These are phyloP conservation scores for Gallirallus australis DNA, from an alignment of 2,797 vertebrate genomes.

Conservation along the genomic window DNA sequence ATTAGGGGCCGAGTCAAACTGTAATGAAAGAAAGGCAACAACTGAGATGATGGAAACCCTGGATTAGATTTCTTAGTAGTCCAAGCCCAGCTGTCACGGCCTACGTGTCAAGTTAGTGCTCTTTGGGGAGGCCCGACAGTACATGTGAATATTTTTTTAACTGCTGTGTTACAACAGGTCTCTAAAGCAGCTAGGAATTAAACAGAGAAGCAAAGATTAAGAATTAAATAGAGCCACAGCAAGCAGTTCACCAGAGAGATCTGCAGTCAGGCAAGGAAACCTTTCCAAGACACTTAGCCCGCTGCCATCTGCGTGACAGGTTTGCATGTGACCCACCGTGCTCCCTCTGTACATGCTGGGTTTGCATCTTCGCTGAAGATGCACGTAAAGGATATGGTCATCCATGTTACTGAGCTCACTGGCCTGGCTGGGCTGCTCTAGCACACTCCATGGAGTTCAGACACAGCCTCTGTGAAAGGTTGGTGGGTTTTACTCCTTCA, in stretches of 20 bases:
- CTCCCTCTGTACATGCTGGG: not conserved
- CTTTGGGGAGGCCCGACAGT: constrained; percentile 55
- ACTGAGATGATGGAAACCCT: constrained; percentile 68
- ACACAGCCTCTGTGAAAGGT: not conserved
- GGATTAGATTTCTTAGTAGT: constrained; percentile 72
- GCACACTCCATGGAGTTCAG: not conserved
- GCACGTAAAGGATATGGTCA: not conserved
- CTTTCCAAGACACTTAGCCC: not conserved
- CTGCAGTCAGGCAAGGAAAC: not conserved
- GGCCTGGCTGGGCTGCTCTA: not conserved
- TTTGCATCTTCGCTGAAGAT: not conserved
- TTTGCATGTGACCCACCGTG: not conserved
- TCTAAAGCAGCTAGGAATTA: constrained; percentile 72
- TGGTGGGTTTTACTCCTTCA: not conserved
- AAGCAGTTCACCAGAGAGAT: constrained; percentile 13
- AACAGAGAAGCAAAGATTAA: constrained; percentile 62
- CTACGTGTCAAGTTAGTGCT: constrained; percentile 66
- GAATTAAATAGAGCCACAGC: constrained; percentile 55
- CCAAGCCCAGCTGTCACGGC: constrained; percentile 56
- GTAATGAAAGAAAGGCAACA: constrained; percentile 78
- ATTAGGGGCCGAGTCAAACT: constrained; percentile 75
- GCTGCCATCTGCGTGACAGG: not conserved
- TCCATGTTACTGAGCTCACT: not conserved
- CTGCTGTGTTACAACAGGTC: constrained; percentile 64
- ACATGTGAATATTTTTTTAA: constrained; percentile 59